Evolutionary conservation across 2,888 invertebrate species (phyloP).

Genomic region (Carpatolechia fugitivella): DNA sequence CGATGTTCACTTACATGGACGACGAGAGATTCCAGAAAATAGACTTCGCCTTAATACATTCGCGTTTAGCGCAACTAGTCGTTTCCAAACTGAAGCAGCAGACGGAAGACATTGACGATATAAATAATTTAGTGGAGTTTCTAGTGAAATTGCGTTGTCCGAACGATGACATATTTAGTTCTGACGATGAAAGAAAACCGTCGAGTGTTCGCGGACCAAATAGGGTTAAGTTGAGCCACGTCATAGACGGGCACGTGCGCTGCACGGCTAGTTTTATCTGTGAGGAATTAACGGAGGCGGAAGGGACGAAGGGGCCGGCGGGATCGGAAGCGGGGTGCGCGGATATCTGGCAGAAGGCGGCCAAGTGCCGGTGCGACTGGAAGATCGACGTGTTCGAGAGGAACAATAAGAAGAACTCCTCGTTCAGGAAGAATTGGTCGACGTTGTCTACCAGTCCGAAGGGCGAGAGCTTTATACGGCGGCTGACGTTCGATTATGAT

Average conservation of each 20-base stretch:
- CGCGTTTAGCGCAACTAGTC: conserved; percentile 81
- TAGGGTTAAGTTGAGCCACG: conserved; percentile 49
- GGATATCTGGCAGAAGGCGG: conserved; percentile 77
- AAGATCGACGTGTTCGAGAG: conserved; percentile 73
- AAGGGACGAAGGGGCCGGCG: conserved; percentile 64
- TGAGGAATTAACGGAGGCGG: conserved; percentile 57
- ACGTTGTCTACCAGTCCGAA: conserved; percentile 69
- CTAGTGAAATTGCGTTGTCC: conserved; percentile 62
- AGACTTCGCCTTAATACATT: conserved; percentile 83
- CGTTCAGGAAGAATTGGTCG: conserved; percentile 75
- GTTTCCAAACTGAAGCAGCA: conserved; percentile 78
- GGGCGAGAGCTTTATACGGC: conserved; percentile 55
- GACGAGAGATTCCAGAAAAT: conserved; percentile 82
- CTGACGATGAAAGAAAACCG: conserved; percentile 74
- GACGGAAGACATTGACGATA: conserved; percentile 59
- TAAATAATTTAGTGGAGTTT: conserved; percentile 59
- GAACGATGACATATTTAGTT: conserved; percentile 77
- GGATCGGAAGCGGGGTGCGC: conserved; percentile 79
- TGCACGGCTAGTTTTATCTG: conserved; percentile 68
- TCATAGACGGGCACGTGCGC: conserved; percentile 60
- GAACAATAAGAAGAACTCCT: conserved; percentile 72
- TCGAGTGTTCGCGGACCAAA: conserved; percentile 47
- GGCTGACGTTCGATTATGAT: conserved; percentile 71
- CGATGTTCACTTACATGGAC: conserved; percentile 84
- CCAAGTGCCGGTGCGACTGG: conserved; percentile 82